phyloP scores from a whole-genome alignment of 2,113 vertebrate species.

The Fulica atra region DNA sequence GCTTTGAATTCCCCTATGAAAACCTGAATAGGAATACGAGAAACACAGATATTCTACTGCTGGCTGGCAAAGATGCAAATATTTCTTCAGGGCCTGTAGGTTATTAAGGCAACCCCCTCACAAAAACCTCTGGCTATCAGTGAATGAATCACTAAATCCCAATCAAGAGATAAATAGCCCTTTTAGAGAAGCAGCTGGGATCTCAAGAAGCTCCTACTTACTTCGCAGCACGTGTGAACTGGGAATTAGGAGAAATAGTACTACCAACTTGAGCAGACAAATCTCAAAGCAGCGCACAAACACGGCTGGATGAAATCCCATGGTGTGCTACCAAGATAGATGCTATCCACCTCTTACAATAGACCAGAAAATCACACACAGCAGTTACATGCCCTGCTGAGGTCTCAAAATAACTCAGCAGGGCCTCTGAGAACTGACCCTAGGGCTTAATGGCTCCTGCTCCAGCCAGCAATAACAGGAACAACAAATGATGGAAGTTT shows the following conservation, averaged over 20 bases:
- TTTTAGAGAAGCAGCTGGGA: background rate
- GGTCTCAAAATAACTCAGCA: background rate
- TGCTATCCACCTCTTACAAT: background rate
- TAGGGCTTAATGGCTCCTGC: background rate
- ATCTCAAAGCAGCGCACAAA: background rate
- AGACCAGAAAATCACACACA: background rate
- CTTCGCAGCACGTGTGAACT: background rate
- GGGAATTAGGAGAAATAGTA: background rate
- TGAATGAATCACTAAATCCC: background rate
- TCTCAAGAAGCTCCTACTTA: slow-evolving; percentile 5
- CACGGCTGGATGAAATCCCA: background rate
- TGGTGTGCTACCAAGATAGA: background rate
- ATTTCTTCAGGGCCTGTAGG: background rate
- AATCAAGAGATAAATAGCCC: background rate
- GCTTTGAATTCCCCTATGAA: background rate
- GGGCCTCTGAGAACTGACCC: background rate
- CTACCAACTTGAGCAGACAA: background rate
- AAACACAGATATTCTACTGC: background rate
- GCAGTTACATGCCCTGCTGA: background rate
- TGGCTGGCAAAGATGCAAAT: background rate
- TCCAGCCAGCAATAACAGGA: background rate
- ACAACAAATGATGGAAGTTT: background rate
- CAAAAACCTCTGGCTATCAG: background rate
- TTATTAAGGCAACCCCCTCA: background rate
- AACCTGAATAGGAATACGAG: background rate